Evolutionary conservation across 2,113 vertebrate genomes (phyloP).

Genomic region (Calcarius ornatus): DNA sequence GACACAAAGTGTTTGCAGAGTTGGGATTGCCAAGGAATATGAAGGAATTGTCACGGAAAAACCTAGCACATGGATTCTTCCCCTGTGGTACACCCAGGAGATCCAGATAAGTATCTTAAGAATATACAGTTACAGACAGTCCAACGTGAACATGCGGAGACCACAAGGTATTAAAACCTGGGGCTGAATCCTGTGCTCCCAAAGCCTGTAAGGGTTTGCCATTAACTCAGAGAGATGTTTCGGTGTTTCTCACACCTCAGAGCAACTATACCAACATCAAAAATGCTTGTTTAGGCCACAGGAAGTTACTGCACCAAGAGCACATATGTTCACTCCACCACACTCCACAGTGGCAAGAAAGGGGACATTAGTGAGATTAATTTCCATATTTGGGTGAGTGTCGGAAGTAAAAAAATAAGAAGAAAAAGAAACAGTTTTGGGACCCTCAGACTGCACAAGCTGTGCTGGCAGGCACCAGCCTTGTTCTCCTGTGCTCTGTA

Average conservation of each 20-base stretch:
- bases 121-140: not conserved
- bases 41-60: conserved; percentile 32
- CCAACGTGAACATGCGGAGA: not conserved
- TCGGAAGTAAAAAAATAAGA: not conserved
- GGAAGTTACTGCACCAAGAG: not conserved
- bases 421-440: not conserved
- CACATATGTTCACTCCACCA: not conserved
- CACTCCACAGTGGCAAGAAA: not conserved
- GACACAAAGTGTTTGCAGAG: conserved; percentile 20
- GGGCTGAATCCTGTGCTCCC: not conserved
- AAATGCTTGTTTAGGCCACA: not conserved
- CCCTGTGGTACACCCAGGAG: not conserved
- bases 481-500: not conserved
- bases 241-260: not conserved
- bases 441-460: accelerated
- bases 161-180: not conserved
- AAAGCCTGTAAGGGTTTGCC: not conserved
- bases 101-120: not conserved
- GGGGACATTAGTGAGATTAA: not conserved
- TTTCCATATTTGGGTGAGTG: not conserved
- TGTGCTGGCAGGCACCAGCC: not conserved
- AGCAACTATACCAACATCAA: not conserved
- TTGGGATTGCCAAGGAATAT: conserved; percentile 4
- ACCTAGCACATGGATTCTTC: not conserved
- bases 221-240: not conserved